Evolutionary conservation across 2,797 vertebrate genomes (phyloP).

Genomic region (Ctenochaetus hawaiiensis): DNA sequence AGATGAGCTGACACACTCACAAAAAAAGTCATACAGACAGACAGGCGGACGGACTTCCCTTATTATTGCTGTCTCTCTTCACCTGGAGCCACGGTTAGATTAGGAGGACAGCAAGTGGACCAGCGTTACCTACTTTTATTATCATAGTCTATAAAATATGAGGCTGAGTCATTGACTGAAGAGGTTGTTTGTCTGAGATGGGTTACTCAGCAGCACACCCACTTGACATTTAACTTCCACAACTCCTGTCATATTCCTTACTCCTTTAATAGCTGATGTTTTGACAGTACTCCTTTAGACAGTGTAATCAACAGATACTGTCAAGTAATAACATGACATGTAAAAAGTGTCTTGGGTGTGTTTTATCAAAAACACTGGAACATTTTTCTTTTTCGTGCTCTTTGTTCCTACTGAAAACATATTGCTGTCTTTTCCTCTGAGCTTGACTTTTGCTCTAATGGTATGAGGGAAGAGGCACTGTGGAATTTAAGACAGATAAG

Average conservation of each 20-base stretch:
- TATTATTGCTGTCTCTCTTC: constrained; percentile 63
- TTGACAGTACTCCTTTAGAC: constrained; percentile 2
- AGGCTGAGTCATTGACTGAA: constrained; percentile 31
- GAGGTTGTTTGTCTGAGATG: constrained; percentile 7
- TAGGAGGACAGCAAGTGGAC: constrained; percentile 33
- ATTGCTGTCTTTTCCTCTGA: constrained; percentile 12
- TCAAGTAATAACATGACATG: neutral
- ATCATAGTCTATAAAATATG: constrained; percentile 25
- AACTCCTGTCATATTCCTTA: neutral
- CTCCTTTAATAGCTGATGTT: constrained; percentile 1
- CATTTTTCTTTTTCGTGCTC: neutral
- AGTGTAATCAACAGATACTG: neutral
- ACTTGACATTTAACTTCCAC: constrained; percentile 27
- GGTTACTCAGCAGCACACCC: neutral
- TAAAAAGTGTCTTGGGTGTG: neutral
- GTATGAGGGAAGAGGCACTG: constrained; percentile 49
- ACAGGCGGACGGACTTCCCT: constrained; percentile 60
- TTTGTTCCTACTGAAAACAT: constrained; percentile 31
- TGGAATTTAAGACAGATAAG: constrained; percentile 74
- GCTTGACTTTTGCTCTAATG: constrained; percentile 43
- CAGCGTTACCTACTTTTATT: constrained; percentile 37
- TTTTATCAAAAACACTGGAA: constrained; percentile 1
- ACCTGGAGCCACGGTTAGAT: constrained; percentile 36
- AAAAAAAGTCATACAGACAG: constrained; percentile 61
- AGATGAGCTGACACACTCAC: constrained; percentile 62